phyloP scores from a whole-genome alignment of 2,113 vertebrate species.

The Macaca fascicularis region T2T-MFA8v1.1 NC_088379.1:79566001-79566500 shows the following conservation, averaged over 20 bases:
- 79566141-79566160: slow-evolving; percentile 39
- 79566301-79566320: not conserved
- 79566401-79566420: slow-evolving; percentile 68
- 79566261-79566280: slow-evolving; percentile 36
- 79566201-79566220: slow-evolving; percentile 21
- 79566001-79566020: not conserved
- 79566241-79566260: slow-evolving; percentile 38
- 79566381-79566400: slow-evolving; percentile 67
- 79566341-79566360: slow-evolving; percentile 37
- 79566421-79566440: slow-evolving; percentile 56
- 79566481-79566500: slow-evolving; percentile 41
- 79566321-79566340: slow-evolving; percentile 27
- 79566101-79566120: not conserved
- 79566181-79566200: slow-evolving; percentile 18
- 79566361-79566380: not conserved
- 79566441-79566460: slow-evolving; percentile 74
- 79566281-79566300: slow-evolving; percentile 56
- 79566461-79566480: slow-evolving; percentile 72
- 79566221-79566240: not conserved
- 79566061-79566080: not conserved
- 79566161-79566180: slow-evolving; percentile 49
- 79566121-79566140: slow-evolving; percentile 47
- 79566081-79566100: not conserved
- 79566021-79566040: slow-evolving; percentile 26
- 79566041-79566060: slow-evolving; percentile 33